Evolutionary conservation across 2,888 invertebrate genomes (phyloP).

Genomic region (Brachyopa scutellaris): DNA sequence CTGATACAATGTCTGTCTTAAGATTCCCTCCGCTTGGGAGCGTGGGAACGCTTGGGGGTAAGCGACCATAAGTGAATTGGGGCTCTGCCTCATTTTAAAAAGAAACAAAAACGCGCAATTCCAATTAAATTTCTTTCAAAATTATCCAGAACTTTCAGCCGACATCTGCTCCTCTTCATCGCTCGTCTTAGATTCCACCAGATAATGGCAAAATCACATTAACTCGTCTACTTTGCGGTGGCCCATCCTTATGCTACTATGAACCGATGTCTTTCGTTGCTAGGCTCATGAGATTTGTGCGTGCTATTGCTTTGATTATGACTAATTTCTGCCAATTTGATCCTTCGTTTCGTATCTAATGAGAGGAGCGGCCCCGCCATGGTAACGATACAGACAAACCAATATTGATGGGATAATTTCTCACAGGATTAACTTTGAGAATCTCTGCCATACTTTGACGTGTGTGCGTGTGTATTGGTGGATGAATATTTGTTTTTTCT

Average conservation of each 20-base stretch:
- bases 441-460: not conserved
- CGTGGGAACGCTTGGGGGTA: no score
- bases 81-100: no score
- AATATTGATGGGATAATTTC: not conserved
- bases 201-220: slow-evolving; percentile 3
- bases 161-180: not conserved
- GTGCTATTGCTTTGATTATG: slow-evolving; percentile 11
- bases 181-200: not conserved
- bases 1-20: no score
- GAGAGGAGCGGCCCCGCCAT: no score
- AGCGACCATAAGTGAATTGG: no score
- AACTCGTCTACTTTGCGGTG: not conserved
- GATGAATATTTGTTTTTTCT: no score
- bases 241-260: not conserved
- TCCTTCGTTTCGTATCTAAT: no score
- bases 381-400: not conserved
- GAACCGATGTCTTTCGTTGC: not conserved
- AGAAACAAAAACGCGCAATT: no score
- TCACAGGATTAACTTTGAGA: not conserved
- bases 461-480: not conserved
- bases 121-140: no score
- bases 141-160: no score
- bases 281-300: slow-evolving; percentile 2
- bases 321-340: slow-evolving; percentile 17
- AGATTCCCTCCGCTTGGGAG: no score